These are phyloP conservation scores for Ammospiza caudacuta DNA, from an alignment of 2,113 vertebrate genomes.

Conservation along the genomic window DNA sequence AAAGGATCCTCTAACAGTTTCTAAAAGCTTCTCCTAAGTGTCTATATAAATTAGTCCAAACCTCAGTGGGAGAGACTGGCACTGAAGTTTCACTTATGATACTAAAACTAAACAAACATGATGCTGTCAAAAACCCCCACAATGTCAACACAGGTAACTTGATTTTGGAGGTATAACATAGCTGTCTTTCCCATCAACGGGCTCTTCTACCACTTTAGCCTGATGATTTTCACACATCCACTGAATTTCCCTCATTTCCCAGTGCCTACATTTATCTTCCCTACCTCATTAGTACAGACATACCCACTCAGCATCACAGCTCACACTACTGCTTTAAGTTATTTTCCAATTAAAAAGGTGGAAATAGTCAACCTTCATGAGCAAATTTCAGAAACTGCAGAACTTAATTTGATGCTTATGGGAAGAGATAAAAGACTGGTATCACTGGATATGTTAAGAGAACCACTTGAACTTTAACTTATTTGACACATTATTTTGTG, in stretches of 20 bases:
- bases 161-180: neutral
- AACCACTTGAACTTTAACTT: neutral
- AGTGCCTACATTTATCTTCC: neutral
- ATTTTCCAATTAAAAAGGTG: neutral
- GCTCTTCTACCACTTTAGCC: neutral
- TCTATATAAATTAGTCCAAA: neutral
- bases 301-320: neutral
- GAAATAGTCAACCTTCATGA: neutral
- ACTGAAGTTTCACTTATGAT: neutral
- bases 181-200: neutral
- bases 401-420: neutral
- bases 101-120: neutral
- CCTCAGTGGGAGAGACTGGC: neutral
- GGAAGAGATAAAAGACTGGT: neutral
- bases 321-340: neutral
- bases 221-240: neutral
- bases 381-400: neutral
- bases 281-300: neutral
- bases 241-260: neutral
- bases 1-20: neutral
- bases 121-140: neutral
- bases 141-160: neutral
- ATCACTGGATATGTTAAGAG: neutral
- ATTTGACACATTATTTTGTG: neutral
- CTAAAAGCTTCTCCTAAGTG: neutral